phyloP scores from a whole-genome alignment of 2,797 vertebrate genomes.

The Leptodactylus fallax region DNA sequence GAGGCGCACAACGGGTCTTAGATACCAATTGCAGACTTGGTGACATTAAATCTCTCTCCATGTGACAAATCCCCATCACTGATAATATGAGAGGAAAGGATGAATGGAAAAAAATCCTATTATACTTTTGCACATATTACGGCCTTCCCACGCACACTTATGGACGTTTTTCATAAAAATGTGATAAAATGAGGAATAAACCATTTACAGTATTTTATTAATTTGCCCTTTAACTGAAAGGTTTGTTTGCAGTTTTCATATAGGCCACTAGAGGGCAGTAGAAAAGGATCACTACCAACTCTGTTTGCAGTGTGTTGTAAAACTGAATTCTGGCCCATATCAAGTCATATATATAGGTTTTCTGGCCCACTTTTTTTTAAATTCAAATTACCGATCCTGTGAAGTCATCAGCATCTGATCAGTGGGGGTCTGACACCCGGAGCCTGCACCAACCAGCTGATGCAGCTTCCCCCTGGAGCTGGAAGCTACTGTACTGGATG shows the following conservation, averaged over 20 bases:
- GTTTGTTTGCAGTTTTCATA: not conserved
- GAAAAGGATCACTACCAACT: not conserved
- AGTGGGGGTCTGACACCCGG: too few species aligned
- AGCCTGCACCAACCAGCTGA: too few species aligned
- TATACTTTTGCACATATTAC: not conserved
- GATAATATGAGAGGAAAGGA: not conserved
- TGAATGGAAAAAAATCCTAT: not conserved
- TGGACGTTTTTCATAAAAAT: not conserved
- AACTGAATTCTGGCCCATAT: not conserved
- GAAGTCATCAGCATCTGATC: too few species aligned
- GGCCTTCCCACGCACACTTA: not conserved
- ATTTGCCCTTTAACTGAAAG: not conserved
- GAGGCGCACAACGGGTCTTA: not conserved
- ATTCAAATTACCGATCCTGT: too few species aligned
- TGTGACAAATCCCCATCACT: not conserved
- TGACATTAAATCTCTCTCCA: slow-evolving; percentile 20
- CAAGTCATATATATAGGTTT: too few species aligned
- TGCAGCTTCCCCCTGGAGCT: too few species aligned
- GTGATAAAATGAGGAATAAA: not conserved
- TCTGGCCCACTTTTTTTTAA: too few species aligned
- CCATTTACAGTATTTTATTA: not conserved
- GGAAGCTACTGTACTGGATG: too few species aligned
- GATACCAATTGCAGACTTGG: not conserved
- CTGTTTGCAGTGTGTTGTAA: not conserved
- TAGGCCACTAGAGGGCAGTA: not conserved